Evolutionary conservation across 1,140 invertebrate genomes (phyloP).

Genomic region (Megalopta genalis): DNA sequence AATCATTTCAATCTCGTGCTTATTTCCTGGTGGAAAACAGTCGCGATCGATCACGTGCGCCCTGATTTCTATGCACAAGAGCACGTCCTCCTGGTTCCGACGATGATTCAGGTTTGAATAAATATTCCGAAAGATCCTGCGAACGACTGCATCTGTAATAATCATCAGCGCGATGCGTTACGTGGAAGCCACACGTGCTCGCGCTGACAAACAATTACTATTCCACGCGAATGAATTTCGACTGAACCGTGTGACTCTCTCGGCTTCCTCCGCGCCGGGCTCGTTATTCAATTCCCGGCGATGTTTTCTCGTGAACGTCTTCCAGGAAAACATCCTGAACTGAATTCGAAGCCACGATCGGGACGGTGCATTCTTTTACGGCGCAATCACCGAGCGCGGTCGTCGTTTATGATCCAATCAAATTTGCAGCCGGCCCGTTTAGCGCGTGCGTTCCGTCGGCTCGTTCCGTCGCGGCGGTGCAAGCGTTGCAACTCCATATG

Average conservation of each 20-base stretch:
- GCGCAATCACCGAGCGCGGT: background rate
- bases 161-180: background rate
- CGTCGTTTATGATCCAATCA: background rate
- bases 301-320: too few species aligned
- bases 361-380: background rate
- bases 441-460: background rate
- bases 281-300: too few species aligned
- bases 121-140: background rate
- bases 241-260: too few species aligned
- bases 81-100: too few species aligned
- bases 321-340: too few species aligned
- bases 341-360: background rate
- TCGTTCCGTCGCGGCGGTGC: background rate
- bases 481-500: too few species aligned
- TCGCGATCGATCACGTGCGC: too few species aligned
- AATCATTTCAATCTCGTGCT: too few species aligned
- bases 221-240: background rate
- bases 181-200: background rate
- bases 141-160: background rate
- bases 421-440: slow-evolving; percentile 1
- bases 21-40: too few species aligned
- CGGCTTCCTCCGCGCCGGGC: too few species aligned
- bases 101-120: background rate
- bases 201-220: background rate
- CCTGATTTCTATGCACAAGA: too few species aligned